phyloP scores from a whole-genome alignment of 2,797 vertebrate genomes.

The Liparis tanakae region DNA sequence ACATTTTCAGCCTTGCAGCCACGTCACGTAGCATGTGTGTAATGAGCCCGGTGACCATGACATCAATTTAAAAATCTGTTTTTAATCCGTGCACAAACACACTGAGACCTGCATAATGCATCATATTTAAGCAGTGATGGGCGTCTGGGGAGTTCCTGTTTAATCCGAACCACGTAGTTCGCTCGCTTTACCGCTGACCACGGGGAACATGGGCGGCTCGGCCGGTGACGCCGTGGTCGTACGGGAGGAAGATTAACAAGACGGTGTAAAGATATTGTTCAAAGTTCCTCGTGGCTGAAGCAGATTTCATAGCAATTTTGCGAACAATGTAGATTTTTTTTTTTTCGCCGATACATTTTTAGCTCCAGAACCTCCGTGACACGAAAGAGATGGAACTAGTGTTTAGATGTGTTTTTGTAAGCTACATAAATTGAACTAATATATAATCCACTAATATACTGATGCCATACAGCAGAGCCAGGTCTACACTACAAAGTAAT shows the following conservation, averaged over 20 bases:
- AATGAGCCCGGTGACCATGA: no score
- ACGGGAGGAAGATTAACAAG: conserved; percentile 1
- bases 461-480: no score
- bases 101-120: conserved; percentile 45
- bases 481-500: no score
- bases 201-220: conserved; percentile 20
- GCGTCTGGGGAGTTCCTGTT: conserved; percentile 35
- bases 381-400: conserved; percentile 23
- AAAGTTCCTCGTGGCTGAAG: conserved; percentile 26
- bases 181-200: conserved; percentile 33
- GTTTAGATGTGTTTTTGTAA: no score
- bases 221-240: conserved; percentile 7
- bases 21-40: no score
- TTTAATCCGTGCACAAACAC: not conserved
- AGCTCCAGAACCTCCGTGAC: conserved; percentile 17
- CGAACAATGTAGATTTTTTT: no score
- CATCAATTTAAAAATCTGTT: no score
- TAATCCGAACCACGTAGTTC: conserved; percentile 44
- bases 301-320: conserved; percentile 22
- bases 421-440: no score
- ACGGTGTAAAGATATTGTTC: conserved; percentile 32
- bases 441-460: no score
- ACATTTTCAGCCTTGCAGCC: no score
- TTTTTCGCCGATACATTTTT: conserved; percentile 19
- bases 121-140: conserved; percentile 21